Evolutionary conservation across 2,113 vertebrate species (phyloP).

Genomic region (Noturus placidus): DNA sequence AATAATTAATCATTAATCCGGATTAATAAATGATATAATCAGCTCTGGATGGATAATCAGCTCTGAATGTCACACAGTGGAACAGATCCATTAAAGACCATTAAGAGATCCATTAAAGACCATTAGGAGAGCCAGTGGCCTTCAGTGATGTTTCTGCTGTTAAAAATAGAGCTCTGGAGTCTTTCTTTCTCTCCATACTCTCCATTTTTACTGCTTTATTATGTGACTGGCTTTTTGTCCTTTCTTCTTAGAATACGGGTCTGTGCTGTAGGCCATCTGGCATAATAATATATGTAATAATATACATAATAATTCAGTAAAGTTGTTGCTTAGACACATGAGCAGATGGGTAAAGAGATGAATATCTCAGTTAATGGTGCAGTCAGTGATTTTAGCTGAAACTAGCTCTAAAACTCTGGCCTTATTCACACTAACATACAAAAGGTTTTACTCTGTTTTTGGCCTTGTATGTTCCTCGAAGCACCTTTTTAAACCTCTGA

Average conservation of each 20-base stretch:
- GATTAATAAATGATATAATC: constrained; percentile 4
- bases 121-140: constrained; percentile 24
- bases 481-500: no score
- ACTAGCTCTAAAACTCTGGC: neutral
- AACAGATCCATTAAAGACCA: constrained; percentile 21
- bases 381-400: neutral
- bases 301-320: neutral
- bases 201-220: neutral
- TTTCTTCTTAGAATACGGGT: neutral
- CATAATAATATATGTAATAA: neutral
- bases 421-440: neutral
- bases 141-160: neutral
- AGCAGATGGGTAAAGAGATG: neutral
- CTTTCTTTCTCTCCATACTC: neutral
- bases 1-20: neutral
- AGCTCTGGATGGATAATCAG: constrained; percentile 16
- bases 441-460: no score
- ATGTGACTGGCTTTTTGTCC: neutral
- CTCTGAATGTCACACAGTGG: constrained; percentile 6
- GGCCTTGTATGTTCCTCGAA: no score
- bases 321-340: neutral
- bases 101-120: constrained; percentile 24
- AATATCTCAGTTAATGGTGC: neutral
- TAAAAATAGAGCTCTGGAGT: constrained; percentile 27
- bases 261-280: neutral